Percentiles rank a stretch among this genome's conserved stretches.
Evolutionary conservation across 1,140 invertebrate species (phyloP).

Genomic region (Paraescarpia echinospica): DNA sequence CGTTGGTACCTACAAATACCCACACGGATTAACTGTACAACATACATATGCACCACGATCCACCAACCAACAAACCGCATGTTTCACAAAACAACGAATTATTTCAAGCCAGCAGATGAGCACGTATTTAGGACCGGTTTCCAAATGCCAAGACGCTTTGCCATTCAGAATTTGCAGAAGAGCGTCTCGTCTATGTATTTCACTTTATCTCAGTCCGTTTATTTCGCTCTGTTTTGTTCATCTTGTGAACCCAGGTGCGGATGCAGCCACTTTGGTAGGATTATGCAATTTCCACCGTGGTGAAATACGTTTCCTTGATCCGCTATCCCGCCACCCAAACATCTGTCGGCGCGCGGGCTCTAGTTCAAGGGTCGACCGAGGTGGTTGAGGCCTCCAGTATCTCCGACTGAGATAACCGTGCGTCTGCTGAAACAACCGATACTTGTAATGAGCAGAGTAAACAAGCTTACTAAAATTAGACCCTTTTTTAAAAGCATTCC

Average conservation of each 20-base stretch:
- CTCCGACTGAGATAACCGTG: neutral
- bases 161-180: neutral
- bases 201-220: too few species aligned
- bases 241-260: neutral
- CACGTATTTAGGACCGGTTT: neutral
- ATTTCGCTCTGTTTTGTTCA: too few species aligned
- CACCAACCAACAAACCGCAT: too few species aligned
- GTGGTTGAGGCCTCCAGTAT: neutral
- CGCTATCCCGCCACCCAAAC: neutral
- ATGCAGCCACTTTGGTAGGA: neutral
- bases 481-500: neutral
- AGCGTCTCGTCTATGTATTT: neutral
- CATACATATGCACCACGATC: neutral
- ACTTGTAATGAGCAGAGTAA: neutral
- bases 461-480: neutral
- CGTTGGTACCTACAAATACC: too few species aligned
- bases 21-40: too few species aligned
- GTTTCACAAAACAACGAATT: too few species aligned
- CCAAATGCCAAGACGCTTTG: neutral
- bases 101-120: neutral
- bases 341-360: neutral
- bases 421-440: neutral
- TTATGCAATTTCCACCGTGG: neutral
- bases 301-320: neutral
- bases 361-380: neutral